These are phyloP conservation scores for Erebia aethiops DNA, from an alignment of 2,888 invertebrate genomes.

Conservation along the genomic window DNA sequence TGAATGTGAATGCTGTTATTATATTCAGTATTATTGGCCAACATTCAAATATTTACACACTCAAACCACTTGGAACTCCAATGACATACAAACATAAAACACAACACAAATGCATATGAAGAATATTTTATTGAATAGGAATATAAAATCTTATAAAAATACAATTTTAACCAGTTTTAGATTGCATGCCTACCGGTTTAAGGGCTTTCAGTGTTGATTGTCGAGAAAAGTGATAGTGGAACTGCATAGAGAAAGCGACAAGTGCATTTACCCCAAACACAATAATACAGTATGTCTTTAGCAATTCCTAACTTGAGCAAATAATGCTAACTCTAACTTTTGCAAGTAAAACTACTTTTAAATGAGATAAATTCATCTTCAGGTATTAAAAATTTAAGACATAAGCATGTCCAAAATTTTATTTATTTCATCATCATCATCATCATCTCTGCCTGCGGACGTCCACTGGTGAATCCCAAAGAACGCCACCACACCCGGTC, in stretches of 20 bases:
- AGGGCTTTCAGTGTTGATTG: slow-evolving; percentile 34
- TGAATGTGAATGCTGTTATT: neutral
- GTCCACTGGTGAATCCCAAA: too few species aligned
- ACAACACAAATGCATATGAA: neutral
- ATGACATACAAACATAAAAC: slow-evolving; percentile 5
- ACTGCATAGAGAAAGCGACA: slow-evolving; percentile 35
- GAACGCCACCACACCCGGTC: too few species aligned
- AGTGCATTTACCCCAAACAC: slow-evolving; percentile 31
- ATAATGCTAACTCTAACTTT: too few species aligned
- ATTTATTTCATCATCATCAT: too few species aligned
- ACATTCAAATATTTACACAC: neutral
- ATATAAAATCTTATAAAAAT: neutral
- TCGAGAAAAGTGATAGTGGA: slow-evolving; percentile 54
- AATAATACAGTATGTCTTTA: slow-evolving; percentile 20
- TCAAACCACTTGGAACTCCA: neutral
- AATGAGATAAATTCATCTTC: too few species aligned
- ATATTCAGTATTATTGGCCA: neutral
- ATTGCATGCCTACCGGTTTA: slow-evolving; percentile 18
- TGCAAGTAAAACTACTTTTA: too few species aligned
- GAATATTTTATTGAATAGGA: neutral
- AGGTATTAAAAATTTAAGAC: too few species aligned
- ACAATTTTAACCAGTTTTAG: slow-evolving; percentile 8
- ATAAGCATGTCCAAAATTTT: too few species aligned
- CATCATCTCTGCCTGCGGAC: too few species aligned
- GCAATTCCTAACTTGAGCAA: neutral